Base-by-base conservation (phyloP, 2,113 vertebrate species). In the Vidua chalybeata region DNA sequence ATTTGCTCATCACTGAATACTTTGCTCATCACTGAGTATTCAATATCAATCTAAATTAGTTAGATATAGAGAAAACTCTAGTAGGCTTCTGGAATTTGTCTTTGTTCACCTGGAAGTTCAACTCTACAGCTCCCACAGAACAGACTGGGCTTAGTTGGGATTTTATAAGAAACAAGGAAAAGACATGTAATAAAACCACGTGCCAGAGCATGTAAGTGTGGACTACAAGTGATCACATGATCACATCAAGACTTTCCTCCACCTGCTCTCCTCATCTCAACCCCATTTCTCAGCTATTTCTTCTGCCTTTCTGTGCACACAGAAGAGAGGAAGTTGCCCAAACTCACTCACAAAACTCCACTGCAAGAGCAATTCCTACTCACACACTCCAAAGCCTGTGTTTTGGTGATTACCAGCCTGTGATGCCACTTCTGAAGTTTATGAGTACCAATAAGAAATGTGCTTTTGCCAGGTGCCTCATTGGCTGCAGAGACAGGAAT, bases 401-500 rank as follows among this genome's bases (percentile, higher is more conserved):
- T 15, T 89, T 64, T 52, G 17, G 35, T 51, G 33, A 56, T 22
- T 4, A 31, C 21, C 67, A 84, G 15, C 2, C 37, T 61, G 11
- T 21, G 13, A 63, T 11, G 16, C 23, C 4, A 4, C 8, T n/a
- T 54, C 28, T 35, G 0, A 59, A 48, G 39, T 45, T 48, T 33
- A 15, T 1, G 0, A 4, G 13, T 33, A 23, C 22, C 33, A 28
- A 0, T 9, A 48, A 54, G 33, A 84, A 81, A 87, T 3, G 5
- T 19, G 51, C 15, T 73, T 68, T 90, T 62, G 46, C 22, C 54
- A 84, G n/a, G 61, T 37, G 20, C 28, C 49, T n/a, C 67, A 18
- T 3, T 37, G 41, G 43, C n/a, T 76, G 71, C 20, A 37, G 37
- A 66, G 31, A 45, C 46, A 84, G 61, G 62, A 45, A 46, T 14